Conservation (phyloP, 1,140 invertebrate genomes). For the Leptonema lineaticorne region DNA sequence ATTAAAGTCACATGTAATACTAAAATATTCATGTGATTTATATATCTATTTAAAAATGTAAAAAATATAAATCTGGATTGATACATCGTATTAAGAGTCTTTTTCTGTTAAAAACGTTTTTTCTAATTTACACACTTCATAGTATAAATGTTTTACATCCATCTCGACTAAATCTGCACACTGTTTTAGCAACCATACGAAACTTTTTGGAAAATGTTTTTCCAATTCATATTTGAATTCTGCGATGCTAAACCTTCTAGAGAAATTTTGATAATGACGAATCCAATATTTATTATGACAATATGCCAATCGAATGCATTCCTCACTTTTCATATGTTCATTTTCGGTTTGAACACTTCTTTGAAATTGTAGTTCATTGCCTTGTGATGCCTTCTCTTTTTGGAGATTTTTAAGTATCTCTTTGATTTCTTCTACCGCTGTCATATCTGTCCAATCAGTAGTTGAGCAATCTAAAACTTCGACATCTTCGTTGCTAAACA, state of each 20-base stretch:
- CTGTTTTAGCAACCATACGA: slow-evolving; percentile 57
- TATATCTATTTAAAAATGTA: too few relatives aligned
- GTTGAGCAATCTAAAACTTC: slow-evolving; percentile 23
- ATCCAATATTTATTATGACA: slow-evolving; percentile 50
- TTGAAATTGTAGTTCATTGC: not conserved
- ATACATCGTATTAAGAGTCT: too few relatives aligned
- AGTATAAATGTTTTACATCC: slow-evolving; percentile 50
- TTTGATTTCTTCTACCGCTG: not conserved
- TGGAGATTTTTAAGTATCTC: not conserved
- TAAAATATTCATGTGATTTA: too few relatives aligned
- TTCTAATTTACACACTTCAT: slow-evolving; percentile 50
- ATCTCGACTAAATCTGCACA: slow-evolving; percentile 54
- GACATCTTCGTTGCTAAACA: not conserved
- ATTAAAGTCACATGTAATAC: too few relatives aligned
- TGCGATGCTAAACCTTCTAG: slow-evolving; percentile 23
- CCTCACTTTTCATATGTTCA: too few relatives aligned
- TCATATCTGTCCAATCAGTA: not conserved
- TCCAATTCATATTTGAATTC: slow-evolving; percentile 46
- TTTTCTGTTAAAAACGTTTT: slow-evolving; percentile 29
- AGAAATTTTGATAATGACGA: slow-evolving; percentile 39
- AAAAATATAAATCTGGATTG: too few relatives aligned
- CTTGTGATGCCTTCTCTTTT: not conserved
- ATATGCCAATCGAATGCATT: slow-evolving; percentile 25
- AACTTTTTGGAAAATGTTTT: slow-evolving; percentile 51
- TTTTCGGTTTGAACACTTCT: too few relatives aligned